Evolutionary conservation across 2,888 invertebrate genomes (phyloP).

Genomic region (Napeogenes inachia): DNA sequence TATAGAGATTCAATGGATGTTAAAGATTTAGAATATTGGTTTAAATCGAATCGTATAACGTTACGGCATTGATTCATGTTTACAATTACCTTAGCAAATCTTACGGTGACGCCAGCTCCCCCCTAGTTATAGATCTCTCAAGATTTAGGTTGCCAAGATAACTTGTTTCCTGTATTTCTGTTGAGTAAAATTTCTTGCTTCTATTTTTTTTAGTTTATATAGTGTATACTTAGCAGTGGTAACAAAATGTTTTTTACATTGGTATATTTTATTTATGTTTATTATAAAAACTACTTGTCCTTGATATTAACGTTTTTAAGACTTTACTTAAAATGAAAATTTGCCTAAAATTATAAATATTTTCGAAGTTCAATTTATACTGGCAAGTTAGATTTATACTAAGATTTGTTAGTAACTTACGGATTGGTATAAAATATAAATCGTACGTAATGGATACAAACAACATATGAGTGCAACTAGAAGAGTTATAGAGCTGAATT

Average conservation of each 20-base stretch:
- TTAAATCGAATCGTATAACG: slow-evolving; percentile 42
- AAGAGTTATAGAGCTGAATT: background rate
- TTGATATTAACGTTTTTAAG: background rate
- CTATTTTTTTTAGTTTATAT: no score
- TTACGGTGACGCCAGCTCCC: slow-evolving; percentile 6
- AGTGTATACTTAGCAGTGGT: no score
- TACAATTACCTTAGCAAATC: slow-evolving; percentile 60
- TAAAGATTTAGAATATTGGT: background rate
- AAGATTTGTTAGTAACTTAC: slow-evolving; percentile 9
- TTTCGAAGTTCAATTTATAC: slow-evolving; percentile 8
- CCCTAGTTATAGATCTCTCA: slow-evolving; percentile 5
- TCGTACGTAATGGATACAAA: slow-evolving; percentile 3
- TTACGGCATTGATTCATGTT: slow-evolving; percentile 72
- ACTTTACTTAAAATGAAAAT: background rate
- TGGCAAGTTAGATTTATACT: slow-evolving; percentile 2
- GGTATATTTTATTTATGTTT: no score
- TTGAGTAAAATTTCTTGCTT: no score
- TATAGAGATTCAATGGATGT: background rate
- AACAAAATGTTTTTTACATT: no score
- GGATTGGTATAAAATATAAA: slow-evolving; percentile 1
- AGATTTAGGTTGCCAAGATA: slow-evolving; percentile 18
- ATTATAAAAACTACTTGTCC: background rate
- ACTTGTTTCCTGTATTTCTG: background rate
- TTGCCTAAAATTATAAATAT: slow-evolving; percentile 6
- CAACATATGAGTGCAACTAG: background rate